Evolutionary conservation across 2,888 invertebrate genomes (phyloP), one percentile per base, ranked within the genome.

Genomic region (Sicus ferrugineus): DNA sequence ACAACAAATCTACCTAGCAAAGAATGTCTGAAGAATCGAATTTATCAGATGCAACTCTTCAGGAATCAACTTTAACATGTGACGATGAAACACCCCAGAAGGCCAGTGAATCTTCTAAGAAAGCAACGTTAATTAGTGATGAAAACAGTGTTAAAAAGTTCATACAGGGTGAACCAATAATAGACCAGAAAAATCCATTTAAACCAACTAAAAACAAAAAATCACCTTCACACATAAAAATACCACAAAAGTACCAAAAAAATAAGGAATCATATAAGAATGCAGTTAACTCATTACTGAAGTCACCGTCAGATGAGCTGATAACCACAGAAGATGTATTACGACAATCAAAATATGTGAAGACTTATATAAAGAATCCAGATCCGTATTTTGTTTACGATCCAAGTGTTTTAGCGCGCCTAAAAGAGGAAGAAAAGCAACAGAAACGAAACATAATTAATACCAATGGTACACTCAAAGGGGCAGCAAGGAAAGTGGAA

Each of bases 311-410:
- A 3, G 81, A 82, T 62, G 84, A 85, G 11, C 84, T 76, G 54
- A 76, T 85, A n/a, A 82, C 85, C 34, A 86, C 83, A 3, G 85
- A 85, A 70, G 84, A 86, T 31, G 84, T 86, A 9, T 76, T 86
- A 3, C 83, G 83, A 21, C 83, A 86, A 70, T 86, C 86, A 19
- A 86, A 86, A 74, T 86, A 83, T 78, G 85, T 86, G 2, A 84
- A 84, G 71, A 85, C 85, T 0, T 86, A 86, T 63, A 83, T 86
- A 38, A 85, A 85, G 73, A 85, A 86, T 77, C 86, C 85, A 1
- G 86, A 86, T 76, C 79, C 82, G 19, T 82, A 80, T 69, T 85
- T 86, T 63, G 81, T 80, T n/a, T 86, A 85, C 70, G 85, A 85
- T 76, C 85, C 83, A 5, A 79, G 82, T 64, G 79, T 86, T 69